Base-by-base conservation (phyloP, 2,113 vertebrate species). In the Phoenicopterus ruber region DNA sequence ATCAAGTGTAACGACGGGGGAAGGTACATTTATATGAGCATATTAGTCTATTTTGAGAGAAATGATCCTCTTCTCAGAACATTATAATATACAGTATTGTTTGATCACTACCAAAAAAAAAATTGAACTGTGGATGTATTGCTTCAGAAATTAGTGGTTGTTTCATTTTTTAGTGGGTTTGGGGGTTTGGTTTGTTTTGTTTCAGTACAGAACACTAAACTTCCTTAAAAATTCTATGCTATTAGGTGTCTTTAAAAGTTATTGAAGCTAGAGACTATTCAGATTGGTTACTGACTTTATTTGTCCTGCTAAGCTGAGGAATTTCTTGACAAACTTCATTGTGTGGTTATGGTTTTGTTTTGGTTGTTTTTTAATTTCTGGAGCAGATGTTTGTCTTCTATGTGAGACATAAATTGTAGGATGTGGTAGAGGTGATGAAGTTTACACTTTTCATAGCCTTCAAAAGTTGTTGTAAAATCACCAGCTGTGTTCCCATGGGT, bases 321-420 rank as follows among this genome's bases (percentile, higher is more conserved):
- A 90, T 49, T 81, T 83, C 67, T 71, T 95, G 42, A 91, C 47
- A 74, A 95, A 96, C 31, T 61, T 90, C 31, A 22, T 66, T 89
- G 42, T 87, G 24, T 69, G 42, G 8, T 40, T 42, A 22, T 42
- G 8, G 34, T 40, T 71, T 44, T 47, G 76, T 50, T 11, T 18
- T 7, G 54, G 18, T n/a, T 21, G n/a, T 52, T 52, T 42, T 54
- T n/a, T 10, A 26, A 73, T 88, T 93, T 73, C 58, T 94, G 69
- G 28, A 89, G 44, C 79, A 94, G 90, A 89, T 95, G 80, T 90
- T 97, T 88, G 11, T 84, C 50, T 88, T 87, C 36, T 52, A 2
- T 89, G 70, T 89, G 71, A 86, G 71, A 91, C 44, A 88, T 79
- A 91, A 95, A 81, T 88, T 92, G 81, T 92, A 80, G 78, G 55